These are phyloP conservation scores for Lysandra coridon DNA, from an alignment of 2,888 invertebrate genomes.

Conservation along the genomic window DNA sequence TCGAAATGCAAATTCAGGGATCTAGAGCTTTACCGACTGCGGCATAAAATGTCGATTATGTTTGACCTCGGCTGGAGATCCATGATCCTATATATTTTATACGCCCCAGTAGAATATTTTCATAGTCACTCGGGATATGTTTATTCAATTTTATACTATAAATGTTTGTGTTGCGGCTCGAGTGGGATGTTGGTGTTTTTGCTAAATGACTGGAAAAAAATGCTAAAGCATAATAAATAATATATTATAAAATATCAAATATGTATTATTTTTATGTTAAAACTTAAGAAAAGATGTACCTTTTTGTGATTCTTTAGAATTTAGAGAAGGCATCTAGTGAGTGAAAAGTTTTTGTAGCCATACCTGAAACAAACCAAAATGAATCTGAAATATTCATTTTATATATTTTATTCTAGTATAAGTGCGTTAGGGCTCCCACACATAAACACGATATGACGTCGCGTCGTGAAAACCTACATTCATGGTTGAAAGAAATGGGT, in stretches of 20 bases:
- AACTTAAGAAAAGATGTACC: neutral
- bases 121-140: neutral
- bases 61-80: constrained; percentile 42
- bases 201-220: neutral
- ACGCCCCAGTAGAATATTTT: constrained; percentile 7
- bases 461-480: too few relatives aligned
- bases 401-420: too few relatives aligned
- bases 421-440: too few relatives aligned
- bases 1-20: constrained; percentile 14
- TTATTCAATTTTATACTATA: constrained; percentile 28
- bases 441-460: too few relatives aligned
- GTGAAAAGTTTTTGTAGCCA: neutral
- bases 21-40: constrained; percentile 32
- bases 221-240: too few relatives aligned
- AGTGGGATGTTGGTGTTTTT: neutral
- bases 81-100: constrained; percentile 27
- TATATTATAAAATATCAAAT: too few relatives aligned
- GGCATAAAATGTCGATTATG: constrained; percentile 55
- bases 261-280: too few relatives aligned
- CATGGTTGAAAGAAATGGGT: too few relatives aligned
- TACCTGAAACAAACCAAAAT: neutral
- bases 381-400: too few relatives aligned
- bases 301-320: neutral
- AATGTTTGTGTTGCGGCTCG: neutral
- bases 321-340: neutral